These are phyloP conservation scores for Agriopis leucophaearia DNA, from an alignment of 2,888 invertebrate genomes.

Conservation along the genomic window DNA sequence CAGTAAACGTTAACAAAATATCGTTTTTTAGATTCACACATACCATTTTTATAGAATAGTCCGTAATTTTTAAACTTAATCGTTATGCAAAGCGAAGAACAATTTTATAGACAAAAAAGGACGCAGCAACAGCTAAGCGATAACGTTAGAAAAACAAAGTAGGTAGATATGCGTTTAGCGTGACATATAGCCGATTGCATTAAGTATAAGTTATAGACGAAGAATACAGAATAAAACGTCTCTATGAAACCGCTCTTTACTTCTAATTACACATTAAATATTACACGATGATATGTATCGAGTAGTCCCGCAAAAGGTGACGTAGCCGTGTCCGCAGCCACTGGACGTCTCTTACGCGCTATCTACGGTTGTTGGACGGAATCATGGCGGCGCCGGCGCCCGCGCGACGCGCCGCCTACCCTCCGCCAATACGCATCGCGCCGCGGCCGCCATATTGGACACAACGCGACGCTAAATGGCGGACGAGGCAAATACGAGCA, in stretches of 20 bases:
- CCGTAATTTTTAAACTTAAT: slow-evolving; percentile 49
- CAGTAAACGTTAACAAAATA: slow-evolving; percentile 77
- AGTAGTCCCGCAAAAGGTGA: slow-evolving; percentile 89
- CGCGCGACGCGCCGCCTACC: slow-evolving; percentile 38
- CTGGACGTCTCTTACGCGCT: slow-evolving; percentile 87
- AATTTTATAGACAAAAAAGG: slow-evolving; percentile 51
- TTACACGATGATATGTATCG: slow-evolving; percentile 91
- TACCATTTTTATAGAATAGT: slow-evolving; percentile 51
- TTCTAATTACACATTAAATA: slow-evolving; percentile 86
- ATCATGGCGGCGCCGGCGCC: slow-evolving; percentile 83
- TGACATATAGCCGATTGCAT: slow-evolving; percentile 84
- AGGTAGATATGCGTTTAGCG: slow-evolving; percentile 65
- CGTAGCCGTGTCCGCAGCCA: slow-evolving; percentile 86
- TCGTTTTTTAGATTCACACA: slow-evolving; percentile 56
- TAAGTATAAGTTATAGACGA: slow-evolving; percentile 77
- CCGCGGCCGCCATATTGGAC: slow-evolving; percentile 44
- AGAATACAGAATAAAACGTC: slow-evolving; percentile 84
- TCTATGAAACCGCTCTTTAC: slow-evolving; percentile 85
- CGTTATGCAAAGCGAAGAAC: slow-evolving; percentile 57
- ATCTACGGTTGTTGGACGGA: slow-evolving; percentile 87
- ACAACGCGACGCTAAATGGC: slow-evolving; percentile 53
- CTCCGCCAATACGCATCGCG: slow-evolving; percentile 8
- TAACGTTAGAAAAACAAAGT: slow-evolving; percentile 64
- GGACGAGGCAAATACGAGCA: slow-evolving; percentile 47
- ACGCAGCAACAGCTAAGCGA: slow-evolving; percentile 69